Conservation (phyloP, 2,888 invertebrate species). For the Kryphioiulus occultus region DNA sequence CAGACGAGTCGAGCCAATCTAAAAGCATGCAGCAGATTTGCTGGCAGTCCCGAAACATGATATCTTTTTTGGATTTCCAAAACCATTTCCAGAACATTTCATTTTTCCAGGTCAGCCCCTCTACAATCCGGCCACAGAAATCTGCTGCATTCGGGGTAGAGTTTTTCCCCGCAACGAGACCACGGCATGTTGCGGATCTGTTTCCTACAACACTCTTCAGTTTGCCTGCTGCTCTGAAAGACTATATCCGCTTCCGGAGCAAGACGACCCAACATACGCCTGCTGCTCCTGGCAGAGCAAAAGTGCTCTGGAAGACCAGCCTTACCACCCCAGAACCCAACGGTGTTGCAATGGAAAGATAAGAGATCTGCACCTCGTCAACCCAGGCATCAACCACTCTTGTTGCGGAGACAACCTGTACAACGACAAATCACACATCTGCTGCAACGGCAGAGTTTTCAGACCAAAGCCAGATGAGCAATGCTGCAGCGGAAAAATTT, state of each 20-base stretch:
- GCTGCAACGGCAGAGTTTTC: neutral
- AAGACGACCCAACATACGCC: neutral
- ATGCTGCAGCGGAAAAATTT: neutral
- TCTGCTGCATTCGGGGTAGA: neutral
- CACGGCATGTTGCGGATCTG: neutral
- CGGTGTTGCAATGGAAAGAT: neutral
- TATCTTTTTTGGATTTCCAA: too few relatives aligned
- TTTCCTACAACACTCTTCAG: neutral
- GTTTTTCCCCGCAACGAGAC: neutral
- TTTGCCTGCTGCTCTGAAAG: neutral
- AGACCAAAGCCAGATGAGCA: neutral
- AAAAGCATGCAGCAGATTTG: too few relatives aligned
- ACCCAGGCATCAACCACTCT: neutral
- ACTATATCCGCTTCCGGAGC: neutral
- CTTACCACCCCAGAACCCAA: neutral
- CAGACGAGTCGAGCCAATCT: too few relatives aligned
- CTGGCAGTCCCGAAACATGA: too few relatives aligned
- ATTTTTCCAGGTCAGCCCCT: neutral
- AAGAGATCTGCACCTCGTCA: neutral
- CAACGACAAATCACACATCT: neutral
- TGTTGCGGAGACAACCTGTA: neutral
- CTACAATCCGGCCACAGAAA: neutral
- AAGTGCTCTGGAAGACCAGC: neutral
- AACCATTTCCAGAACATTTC: too few relatives aligned
- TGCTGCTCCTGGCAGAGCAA: constrained; percentile 2